Percentiles rank a stretch among this genome's conserved stretches.
phyloP scores from a whole-genome alignment of 2,888 invertebrate genomes.

The Uloborus plumipes region DNA sequence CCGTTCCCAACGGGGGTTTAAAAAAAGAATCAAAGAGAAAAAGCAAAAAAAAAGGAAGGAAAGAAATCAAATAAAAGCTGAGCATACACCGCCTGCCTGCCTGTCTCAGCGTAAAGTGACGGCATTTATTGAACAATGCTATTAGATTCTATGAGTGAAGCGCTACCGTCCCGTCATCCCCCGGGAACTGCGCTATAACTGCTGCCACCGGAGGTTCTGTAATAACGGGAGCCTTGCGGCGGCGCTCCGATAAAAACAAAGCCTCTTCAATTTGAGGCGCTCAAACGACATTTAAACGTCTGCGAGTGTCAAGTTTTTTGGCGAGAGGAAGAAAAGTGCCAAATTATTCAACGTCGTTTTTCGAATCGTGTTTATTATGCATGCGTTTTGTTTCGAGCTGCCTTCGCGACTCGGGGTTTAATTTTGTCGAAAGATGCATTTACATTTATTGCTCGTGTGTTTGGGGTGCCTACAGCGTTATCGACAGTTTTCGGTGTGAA shows the following conservation, averaged over 20 bases:
- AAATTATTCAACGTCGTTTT: conserved; percentile 45
- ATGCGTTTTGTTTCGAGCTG: not conserved
- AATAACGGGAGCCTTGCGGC: conserved; percentile 31
- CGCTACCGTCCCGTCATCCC: conserved; percentile 35
- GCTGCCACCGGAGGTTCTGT: conserved; percentile 31
- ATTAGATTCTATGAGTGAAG: conserved; percentile 56
- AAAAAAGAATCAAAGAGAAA: conserved; percentile 1
- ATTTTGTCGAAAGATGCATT: too few relatives aligned
- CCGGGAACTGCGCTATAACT: conserved; percentile 25
- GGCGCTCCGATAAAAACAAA: conserved; percentile 54
- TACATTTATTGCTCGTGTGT: too few relatives aligned
- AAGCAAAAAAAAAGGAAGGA: not conserved
- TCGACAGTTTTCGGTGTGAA: too few relatives aligned
- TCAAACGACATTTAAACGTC: conserved; percentile 61
- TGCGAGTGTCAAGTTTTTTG: conserved; percentile 42
- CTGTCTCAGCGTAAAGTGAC: conserved; percentile 46
- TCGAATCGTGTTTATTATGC: conserved; percentile 14
- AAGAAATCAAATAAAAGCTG: not conserved
- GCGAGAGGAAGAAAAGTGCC: conserved; percentile 2
- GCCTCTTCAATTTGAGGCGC: conserved; percentile 49
- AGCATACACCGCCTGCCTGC: conserved; percentile 3
- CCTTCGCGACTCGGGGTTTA: too few relatives aligned
- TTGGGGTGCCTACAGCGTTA: too few relatives aligned
- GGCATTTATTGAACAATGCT: conserved; percentile 61
- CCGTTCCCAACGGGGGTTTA: not conserved